A percentile compares a stretch with the other conserved stretches of the same genome.
Conservation (phyloP, 2,113 vertebrate genomes). For the Ictidomys tridecemlineatus region DNA sequence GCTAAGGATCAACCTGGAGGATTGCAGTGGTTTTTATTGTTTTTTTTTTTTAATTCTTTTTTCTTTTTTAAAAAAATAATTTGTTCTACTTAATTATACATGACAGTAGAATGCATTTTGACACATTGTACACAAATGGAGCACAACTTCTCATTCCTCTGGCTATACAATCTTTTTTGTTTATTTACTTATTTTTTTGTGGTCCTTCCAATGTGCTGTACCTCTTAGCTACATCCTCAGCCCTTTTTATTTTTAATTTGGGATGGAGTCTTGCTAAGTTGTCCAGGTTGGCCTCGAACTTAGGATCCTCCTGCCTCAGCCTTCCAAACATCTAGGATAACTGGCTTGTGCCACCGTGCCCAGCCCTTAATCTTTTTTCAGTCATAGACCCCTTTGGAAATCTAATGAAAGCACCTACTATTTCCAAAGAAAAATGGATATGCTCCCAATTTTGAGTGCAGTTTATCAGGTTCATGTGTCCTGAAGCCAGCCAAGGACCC, state of each 20-base stretch:
- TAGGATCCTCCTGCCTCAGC: background rate
- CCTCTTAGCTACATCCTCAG: background rate
- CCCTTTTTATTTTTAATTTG: background rate
- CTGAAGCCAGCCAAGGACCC: background rate
- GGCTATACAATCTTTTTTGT: too few relatives aligned
- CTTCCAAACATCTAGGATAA: background rate
- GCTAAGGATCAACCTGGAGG: background rate
- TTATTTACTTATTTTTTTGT: background rate
- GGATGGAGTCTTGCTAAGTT: background rate
- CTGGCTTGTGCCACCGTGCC: background rate
- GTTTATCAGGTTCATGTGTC: background rate
- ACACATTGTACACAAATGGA: too few relatives aligned
- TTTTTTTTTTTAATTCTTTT: background rate
- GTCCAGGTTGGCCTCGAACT: background rate
- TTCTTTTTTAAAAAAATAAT: too few relatives aligned
- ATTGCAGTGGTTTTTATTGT: background rate
- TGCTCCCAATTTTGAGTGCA: background rate
- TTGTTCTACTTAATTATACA: too few relatives aligned
- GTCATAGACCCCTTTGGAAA: slow-evolving; percentile 16
- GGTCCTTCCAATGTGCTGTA: background rate
- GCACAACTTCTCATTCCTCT: too few relatives aligned
- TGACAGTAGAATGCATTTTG: too few relatives aligned
- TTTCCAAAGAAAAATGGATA: background rate
- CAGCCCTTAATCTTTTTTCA: slow-evolving; percentile 8
- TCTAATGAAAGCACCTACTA: background rate